These are phyloP conservation scores for Rhaphigaster nebulosa DNA, from an alignment of 2,888 invertebrate species.

Conservation along the genomic window DNA sequence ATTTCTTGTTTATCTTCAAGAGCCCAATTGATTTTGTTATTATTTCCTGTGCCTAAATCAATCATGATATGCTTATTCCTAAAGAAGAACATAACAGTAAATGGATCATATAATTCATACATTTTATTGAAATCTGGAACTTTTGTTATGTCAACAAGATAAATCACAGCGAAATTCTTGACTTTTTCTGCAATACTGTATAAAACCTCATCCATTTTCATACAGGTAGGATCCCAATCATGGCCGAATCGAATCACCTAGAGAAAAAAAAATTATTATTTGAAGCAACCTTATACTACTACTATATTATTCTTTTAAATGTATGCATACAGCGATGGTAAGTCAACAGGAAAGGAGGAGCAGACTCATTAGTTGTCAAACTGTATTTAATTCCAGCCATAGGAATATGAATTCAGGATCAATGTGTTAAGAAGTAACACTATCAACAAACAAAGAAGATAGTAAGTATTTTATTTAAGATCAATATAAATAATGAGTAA, in stretches of 20 bases:
- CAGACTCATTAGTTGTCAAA: constrained; percentile 21
- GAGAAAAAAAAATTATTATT: constrained; percentile 63
- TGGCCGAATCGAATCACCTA: constrained; percentile 97
- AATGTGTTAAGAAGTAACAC: not conserved
- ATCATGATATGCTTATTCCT: constrained; percentile 99
- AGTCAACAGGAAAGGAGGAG: not conserved
- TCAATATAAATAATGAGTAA: not conserved
- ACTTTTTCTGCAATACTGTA: constrained; percentile 97
- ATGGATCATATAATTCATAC: constrained; percentile 99
- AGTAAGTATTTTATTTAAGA: not conserved
- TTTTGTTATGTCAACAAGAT: constrained; percentile 96
- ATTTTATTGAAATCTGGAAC: constrained; percentile 99
- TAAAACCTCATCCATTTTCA: constrained; percentile 99
- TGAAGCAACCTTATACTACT: not conserved
- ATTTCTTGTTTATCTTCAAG: constrained; percentile 99
- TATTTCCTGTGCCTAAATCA: constrained; percentile 98
- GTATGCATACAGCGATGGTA: not conserved
- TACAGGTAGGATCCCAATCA: constrained; percentile 99
- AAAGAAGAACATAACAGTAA: constrained; percentile 99
- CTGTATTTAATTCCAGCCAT: constrained; percentile 22
- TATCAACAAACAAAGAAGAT: constrained; percentile 20
- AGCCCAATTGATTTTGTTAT: constrained; percentile 99
- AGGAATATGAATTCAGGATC: constrained; percentile 5
- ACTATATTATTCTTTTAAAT: not conserved
- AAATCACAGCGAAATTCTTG: constrained; percentile 98